phyloP scores from a whole-genome alignment of 2,113 vertebrate species.

The Rhinogobius similis region DNA sequence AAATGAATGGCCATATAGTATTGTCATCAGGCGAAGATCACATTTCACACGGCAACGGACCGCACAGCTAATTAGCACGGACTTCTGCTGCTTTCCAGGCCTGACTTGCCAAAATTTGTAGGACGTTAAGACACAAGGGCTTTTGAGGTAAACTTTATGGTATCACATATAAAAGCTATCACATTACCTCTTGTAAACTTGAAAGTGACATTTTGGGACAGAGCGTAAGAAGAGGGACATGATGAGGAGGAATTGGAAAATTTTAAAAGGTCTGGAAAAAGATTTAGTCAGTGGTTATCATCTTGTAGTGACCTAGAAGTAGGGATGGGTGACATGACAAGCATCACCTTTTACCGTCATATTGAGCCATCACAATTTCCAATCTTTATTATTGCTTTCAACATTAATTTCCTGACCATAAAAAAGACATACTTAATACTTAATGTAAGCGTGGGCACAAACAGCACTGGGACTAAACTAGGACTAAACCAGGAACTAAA shows the following conservation, averaged over 20 bases:
- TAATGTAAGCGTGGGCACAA: too few species aligned
- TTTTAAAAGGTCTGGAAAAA: slow-evolving; percentile 40
- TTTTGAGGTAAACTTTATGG: slow-evolving; percentile 11
- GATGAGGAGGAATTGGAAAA: slow-evolving; percentile 5
- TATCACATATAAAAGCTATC: slow-evolving; percentile 8
- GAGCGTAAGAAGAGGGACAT: slow-evolving; percentile 6
- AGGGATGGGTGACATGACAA: neutral
- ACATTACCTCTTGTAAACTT: slow-evolving; percentile 1
- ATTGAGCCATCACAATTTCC: too few species aligned
- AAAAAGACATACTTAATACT: too few species aligned
- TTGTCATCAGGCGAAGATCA: slow-evolving; percentile 73
- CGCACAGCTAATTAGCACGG: slow-evolving; percentile 65
- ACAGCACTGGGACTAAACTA: too few species aligned
- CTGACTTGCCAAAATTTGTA: slow-evolving; percentile 39
- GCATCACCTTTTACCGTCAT: too few species aligned
- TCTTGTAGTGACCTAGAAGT: slow-evolving; percentile 46
- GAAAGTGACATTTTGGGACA: slow-evolving; percentile 2
- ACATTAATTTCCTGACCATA: too few species aligned
- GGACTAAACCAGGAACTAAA: too few species aligned
- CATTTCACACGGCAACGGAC: slow-evolving; percentile 71
- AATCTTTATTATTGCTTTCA: too few species aligned
- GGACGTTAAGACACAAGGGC: slow-evolving; percentile 13
- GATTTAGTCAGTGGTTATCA: slow-evolving; percentile 28
- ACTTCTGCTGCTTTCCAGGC: slow-evolving; percentile 30
- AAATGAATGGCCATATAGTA: slow-evolving; percentile 80